Evolutionary conservation across 2,888 invertebrate genomes (phyloP).

Genomic region (Sinodicranocentrus sp.): DNA sequence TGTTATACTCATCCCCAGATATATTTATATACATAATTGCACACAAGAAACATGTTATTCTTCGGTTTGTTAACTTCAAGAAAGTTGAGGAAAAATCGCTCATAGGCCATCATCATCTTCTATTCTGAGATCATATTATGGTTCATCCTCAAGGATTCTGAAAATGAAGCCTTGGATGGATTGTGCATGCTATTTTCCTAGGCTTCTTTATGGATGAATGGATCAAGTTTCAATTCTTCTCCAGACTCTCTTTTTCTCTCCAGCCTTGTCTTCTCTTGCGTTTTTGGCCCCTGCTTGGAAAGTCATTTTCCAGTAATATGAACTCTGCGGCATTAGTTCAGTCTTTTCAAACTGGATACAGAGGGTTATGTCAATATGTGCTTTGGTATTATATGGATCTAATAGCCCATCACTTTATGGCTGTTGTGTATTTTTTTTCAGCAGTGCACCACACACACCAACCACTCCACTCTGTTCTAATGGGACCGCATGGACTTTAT

Average conservation of each 20-base stretch:
- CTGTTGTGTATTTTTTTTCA: conserved; percentile 36
- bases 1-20: background rate
- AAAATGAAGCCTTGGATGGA: no score
- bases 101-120: conserved; percentile 34
- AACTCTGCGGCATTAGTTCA: conserved; percentile 33
- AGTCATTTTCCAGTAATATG: conserved; percentile 67
- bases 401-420: conserved; percentile 25
- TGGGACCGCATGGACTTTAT: conserved; percentile 31
- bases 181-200: conserved; percentile 4
- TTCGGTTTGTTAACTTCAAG: conserved; percentile 36
- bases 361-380: background rate
- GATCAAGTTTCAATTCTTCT: conserved; percentile 56
- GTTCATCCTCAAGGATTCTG: conserved; percentile 7
- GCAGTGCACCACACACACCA: no score
- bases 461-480: conserved; percentile 7
- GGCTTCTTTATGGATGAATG: conserved; percentile 47
- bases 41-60: background rate
- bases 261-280: background rate
- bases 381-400: background rate
- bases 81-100: conserved; percentile 30
- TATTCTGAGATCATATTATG: background rate
- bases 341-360: background rate
- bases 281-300: conserved; percentile 26
- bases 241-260: background rate
- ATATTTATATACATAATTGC: no score